phyloP scores from a whole-genome alignment of 2,888 invertebrate genomes.

The Ennomos fuscantarius region DNA sequence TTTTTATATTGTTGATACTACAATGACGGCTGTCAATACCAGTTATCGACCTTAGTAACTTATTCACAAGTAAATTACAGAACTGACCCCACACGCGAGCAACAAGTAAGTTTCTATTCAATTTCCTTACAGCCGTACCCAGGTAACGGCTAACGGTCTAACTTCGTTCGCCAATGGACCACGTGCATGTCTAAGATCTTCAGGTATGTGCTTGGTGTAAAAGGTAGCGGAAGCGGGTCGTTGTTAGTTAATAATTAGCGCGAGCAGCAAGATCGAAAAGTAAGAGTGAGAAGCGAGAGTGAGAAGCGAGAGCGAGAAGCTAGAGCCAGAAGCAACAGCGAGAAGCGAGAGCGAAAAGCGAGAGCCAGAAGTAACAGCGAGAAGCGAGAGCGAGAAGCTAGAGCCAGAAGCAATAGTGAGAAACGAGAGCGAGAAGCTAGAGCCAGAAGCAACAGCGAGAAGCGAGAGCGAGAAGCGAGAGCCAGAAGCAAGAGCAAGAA shows the following conservation, averaged over 20 bases:
- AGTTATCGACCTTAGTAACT: constrained; percentile 7
- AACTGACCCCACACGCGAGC: constrained; percentile 18
- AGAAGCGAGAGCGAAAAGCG: too few relatives aligned
- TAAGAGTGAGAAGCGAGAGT: background rate
- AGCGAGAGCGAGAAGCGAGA: too few relatives aligned
- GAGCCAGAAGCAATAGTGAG: too few relatives aligned
- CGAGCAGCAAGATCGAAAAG: too few relatives aligned
- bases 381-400: too few relatives aligned
- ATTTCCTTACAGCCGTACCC: constrained; percentile 61
- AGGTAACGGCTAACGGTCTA: constrained; percentile 53
- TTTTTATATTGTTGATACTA: background rate
- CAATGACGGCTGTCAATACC: constrained; percentile 1
- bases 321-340: too few relatives aligned
- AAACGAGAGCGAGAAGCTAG: too few relatives aligned
- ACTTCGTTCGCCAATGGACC: constrained; percentile 46
- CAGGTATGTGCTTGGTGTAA: background rate
- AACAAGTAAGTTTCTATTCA: constrained; percentile 55
- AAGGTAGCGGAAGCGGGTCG: background rate
- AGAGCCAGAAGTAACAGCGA: too few relatives aligned
- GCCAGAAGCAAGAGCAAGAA: too few relatives aligned
- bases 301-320: background rate
- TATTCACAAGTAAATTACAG: constrained; percentile 21
- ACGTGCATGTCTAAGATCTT: constrained; percentile 20
- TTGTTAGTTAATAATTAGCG: too few relatives aligned
- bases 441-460: too few relatives aligned